These are phyloP conservation scores for Petrocephalus microphthalmus DNA, from an alignment of 2,113 vertebrate genomes.

Conservation along the genomic window DNA sequence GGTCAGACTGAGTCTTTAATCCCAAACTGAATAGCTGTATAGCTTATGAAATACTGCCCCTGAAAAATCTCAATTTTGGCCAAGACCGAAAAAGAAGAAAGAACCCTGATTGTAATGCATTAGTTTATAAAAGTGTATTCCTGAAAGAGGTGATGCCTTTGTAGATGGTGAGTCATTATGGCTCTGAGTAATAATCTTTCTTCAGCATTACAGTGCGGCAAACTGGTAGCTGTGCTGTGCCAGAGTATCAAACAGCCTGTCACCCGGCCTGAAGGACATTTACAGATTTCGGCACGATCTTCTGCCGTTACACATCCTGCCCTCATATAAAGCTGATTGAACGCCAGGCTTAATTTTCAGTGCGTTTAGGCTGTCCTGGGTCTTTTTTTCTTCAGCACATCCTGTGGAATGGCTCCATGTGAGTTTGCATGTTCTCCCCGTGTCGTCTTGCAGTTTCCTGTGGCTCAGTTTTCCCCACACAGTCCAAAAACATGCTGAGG, in stretches of 20 bases:
- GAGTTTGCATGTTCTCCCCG: too few relatives aligned
- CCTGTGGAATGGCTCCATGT: background rate
- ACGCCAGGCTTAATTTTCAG: background rate
- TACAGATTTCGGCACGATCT: background rate
- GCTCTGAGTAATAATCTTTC: background rate
- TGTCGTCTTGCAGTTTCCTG: background rate
- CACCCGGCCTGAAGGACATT: background rate
- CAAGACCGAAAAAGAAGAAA: background rate
- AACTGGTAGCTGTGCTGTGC: background rate
- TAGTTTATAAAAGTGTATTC: background rate
- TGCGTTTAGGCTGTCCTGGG: background rate
- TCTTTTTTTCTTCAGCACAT: background rate
- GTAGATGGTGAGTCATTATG: background rate
- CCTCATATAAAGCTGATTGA: background rate
- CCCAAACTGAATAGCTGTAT: background rate
- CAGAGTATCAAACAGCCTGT: background rate
- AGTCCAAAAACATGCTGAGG: background rate
- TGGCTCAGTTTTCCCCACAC: background rate
- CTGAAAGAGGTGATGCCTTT: background rate
- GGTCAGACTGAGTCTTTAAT: background rate
- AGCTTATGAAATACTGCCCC: background rate
- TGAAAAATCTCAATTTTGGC: background rate
- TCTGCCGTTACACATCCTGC: background rate
- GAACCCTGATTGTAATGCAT: background rate
- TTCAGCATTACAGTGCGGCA: background rate